Conservation (phyloP, 1,140 invertebrate species). For the Drosophila sp. region DNA sequence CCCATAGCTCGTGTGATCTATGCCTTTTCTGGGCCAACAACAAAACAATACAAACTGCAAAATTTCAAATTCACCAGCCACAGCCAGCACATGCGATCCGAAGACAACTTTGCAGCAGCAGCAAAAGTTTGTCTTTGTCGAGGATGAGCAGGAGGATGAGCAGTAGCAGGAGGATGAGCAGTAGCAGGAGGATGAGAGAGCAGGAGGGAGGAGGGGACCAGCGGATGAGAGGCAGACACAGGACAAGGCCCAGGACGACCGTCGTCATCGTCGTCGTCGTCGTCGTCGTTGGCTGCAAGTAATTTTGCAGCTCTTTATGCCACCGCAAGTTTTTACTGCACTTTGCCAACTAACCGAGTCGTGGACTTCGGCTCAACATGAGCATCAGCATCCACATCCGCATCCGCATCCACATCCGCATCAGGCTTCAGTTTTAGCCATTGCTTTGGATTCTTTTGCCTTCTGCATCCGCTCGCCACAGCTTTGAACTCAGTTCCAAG, state of each 20-base stretch:
- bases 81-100: constrained; percentile 75
- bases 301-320: constrained; percentile 78
- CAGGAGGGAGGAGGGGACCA: too few species aligned
- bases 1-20: constrained; percentile 70
- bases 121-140: constrained; percentile 72
- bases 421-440: not conserved
- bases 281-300: constrained; percentile 48
- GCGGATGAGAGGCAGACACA: constrained; percentile 5
- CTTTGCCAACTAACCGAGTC: constrained; percentile 65
- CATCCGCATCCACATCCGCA: not conserved
- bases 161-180: not conserved
- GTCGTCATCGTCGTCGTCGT: not conserved
- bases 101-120: constrained; percentile 41
- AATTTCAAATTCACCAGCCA: constrained; percentile 80
- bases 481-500: constrained; percentile 12
- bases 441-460: constrained; percentile 13
- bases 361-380: constrained; percentile 27
- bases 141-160: not conserved
- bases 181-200: not conserved
- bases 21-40: constrained; percentile 49
- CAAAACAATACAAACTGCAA: constrained; percentile 64
- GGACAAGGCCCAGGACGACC: constrained; percentile 55
- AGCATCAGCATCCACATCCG: not conserved
- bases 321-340: constrained; percentile 82
- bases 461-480: not conserved